These are phyloP conservation scores for Brachionus rotundiformis DNA, from an alignment of 1,140 invertebrate genomes.

Conservation along the genomic window DNA sequence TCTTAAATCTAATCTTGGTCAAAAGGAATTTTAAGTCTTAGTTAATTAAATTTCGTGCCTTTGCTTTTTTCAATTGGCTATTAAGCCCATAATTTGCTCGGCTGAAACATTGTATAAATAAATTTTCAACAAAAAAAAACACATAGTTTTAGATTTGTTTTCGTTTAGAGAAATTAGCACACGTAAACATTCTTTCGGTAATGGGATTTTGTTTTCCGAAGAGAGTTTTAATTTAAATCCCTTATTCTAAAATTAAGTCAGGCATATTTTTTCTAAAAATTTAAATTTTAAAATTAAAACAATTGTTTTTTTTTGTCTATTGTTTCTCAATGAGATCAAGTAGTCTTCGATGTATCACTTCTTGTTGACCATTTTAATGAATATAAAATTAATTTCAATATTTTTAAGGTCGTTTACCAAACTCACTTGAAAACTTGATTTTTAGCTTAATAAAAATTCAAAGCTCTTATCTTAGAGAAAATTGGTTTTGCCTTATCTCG, in stretches of 20 bases:
- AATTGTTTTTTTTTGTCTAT: background rate
- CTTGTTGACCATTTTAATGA: slow-evolving; percentile 30
- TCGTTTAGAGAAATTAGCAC: slow-evolving; percentile 3
- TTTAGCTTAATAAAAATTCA: background rate
- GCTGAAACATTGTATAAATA: slow-evolving; percentile 32
- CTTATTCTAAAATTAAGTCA: slow-evolving; percentile 44
- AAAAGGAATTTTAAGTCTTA: slow-evolving; percentile 47
- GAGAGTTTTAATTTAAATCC: slow-evolving; percentile 36
- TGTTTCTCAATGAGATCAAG: slow-evolving; percentile 3
- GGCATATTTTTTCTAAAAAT: slow-evolving; percentile 3
- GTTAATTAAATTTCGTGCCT: slow-evolving; percentile 41
- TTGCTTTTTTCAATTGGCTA: background rate
- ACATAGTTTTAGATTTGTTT: slow-evolving; percentile 23
- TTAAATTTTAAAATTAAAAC: slow-evolving; percentile 21
- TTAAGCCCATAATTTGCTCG: background rate
- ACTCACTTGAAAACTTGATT: background rate
- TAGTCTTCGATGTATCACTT: slow-evolving; percentile 16
- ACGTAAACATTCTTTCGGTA: slow-evolving; percentile 18
- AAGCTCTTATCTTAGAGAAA: background rate
- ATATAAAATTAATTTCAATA: background rate
- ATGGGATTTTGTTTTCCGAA: slow-evolving; percentile 26
- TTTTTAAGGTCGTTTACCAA: slow-evolving; percentile 15
- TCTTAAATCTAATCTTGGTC: slow-evolving; percentile 14
- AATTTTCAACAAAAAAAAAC: slow-evolving; percentile 18
- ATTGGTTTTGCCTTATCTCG: slow-evolving; percentile 10